Base-by-base conservation (phyloP, 2,113 vertebrate species). In the Trochalopteron elliotii region DNA sequence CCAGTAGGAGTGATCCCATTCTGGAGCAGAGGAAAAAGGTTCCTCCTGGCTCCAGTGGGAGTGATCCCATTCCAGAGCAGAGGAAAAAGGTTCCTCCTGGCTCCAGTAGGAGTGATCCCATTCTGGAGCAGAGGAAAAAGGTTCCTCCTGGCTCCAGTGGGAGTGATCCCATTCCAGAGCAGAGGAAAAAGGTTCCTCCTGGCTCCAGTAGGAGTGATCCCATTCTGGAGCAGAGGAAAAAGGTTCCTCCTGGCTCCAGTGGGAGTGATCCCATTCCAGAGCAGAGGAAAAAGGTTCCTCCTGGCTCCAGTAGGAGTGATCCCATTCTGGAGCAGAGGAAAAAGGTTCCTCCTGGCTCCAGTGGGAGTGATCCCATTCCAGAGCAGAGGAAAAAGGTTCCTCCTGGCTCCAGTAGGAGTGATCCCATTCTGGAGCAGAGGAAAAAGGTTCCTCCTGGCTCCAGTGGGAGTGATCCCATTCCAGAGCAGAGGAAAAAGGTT, bases 271-370 rank as follows among this genome's bases (percentile, higher is more conserved):
- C 47, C 35, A 30, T 31, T 3, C 35, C 5, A 4, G 10, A 67
- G 21, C 12, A 8, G 2, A 5, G 11, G 17, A 17, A 39, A 6
- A 47, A 6, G 5, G 8, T 0, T n/a, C n/a, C n/a, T 4, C 1
- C 27, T 39, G 6, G 47, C 11, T 39, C 3, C 28, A 13, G 3
- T 21, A 11, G 42, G 8, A 81, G n/a, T 0, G 12, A 33, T 0
- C 4, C 63, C 3, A 22, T 47, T 27, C 13, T 0, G 0, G n/a
- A 57, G 42, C 10, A 7, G 2, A 9, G n/a, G 8, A 4, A 59
- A 6, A 31, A 3, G 7, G 3, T 2, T n/a, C n/a, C n/a, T 2
- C 4, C 33, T 60, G 4, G 10, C 3, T 53, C 8, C 8, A 16
- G 23, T 23, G 23, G 47, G 28, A 69, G 6, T 0, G 8, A 24